Percentiles rank a stretch among this genome's conserved stretches.
phyloP scores from a whole-genome alignment of 2,888 invertebrate genomes.

The Drosophila bunnanda region DNA sequence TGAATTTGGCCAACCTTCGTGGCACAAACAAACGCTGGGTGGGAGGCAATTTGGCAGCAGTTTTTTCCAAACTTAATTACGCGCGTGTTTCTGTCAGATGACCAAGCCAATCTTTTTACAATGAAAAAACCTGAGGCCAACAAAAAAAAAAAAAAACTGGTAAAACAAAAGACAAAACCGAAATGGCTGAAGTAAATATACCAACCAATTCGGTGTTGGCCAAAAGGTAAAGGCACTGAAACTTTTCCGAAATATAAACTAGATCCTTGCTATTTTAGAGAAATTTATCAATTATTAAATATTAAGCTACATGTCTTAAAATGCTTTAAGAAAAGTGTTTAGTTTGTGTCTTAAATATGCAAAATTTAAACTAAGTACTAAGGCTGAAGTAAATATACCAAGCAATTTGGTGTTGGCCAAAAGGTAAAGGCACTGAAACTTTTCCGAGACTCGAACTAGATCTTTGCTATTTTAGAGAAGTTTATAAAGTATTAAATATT shows the following conservation, averaged over 20 bases:
- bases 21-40: slow-evolving; percentile 40
- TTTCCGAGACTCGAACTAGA: neutral
- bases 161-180: slow-evolving; percentile 10
- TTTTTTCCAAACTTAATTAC: slow-evolving; percentile 43
- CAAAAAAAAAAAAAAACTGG: neutral
- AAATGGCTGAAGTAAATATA: neutral
- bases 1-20: slow-evolving; percentile 64
- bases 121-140: slow-evolving; percentile 23
- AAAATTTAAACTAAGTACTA: neutral
- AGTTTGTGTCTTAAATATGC: neutral
- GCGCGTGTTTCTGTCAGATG: slow-evolving; percentile 42
- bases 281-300: neutral
- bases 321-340: no score
- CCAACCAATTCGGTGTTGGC: slow-evolving; percentile 1
- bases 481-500: neutral
- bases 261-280: neutral
- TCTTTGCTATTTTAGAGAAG: neutral
- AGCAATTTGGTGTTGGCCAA: slow-evolving; percentile 1
- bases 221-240: neutral
- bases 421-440: neutral
- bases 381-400: neutral
- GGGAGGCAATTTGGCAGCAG: slow-evolving; percentile 45
- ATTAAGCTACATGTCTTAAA: neutral
- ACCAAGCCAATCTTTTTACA: slow-evolving; percentile 32
- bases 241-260: neutral